Evolutionary conservation across 64 coral and sea anemone genomes (phyloP), one percentile per base, ranked within the genome.

Genomic region (Dendronephthya gigantea): DNA sequence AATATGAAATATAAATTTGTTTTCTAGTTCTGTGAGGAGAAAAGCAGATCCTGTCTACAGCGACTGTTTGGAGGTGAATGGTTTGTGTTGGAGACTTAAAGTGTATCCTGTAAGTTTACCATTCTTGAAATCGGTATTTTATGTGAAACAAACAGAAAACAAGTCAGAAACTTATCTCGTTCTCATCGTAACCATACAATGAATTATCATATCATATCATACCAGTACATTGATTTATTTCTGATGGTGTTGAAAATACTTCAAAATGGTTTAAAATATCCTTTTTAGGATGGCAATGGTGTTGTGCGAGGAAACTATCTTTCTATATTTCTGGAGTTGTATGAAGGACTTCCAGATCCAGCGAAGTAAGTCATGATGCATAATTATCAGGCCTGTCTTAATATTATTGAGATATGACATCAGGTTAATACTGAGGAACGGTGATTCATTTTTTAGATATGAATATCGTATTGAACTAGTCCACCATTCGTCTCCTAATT

Each of bases 31-130:
- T 82, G 52, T 98, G 23, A 93, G 90, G 12, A 83, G 95, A 68
- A 98, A 93, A 50, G 95, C 95, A 17, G 95, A 98, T 83, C 95
- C 95, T 75, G 95, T 98, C 2, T 98, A 98, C 82, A 98, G 95
- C 84, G 92, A 98, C 49, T 89, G 92, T 15, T 85, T 98, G 32
- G 91, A 98, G 82, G 92, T 98, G 1, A 98, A 93, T 93, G 95
- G 95, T 1, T 82, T 98, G 37, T 93, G 95, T 40, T 98, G 95
- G 95, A 87, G 95, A 90, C 92, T 98, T 6, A 98, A 98, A 88
- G 95, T 98, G 2, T 98, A 98, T 83, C 95, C 95, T 17, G 95
- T 98, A 82, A 87, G 95, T 89, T 38, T 22, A 70, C 16, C 16
- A 23, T 50, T 70, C 16, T 33, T 75, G 9, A 17, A 41, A 17